phyloP scores from a whole-genome alignment of 2,113 vertebrate species.

The Pelecanus crispus region DNA sequence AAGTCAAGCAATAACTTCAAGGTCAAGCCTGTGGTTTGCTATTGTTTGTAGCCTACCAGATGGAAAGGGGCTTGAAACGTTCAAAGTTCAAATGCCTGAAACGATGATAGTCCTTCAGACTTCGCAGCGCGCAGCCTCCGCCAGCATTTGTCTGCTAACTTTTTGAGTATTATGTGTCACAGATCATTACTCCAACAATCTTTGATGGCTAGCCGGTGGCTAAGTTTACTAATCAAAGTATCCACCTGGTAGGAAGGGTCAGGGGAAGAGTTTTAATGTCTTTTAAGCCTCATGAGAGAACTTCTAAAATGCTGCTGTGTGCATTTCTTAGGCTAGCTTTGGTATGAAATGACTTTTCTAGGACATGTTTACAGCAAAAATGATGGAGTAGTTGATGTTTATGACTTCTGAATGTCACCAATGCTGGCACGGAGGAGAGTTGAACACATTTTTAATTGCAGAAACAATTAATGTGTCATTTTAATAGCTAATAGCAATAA shows the following conservation, averaged over 20 bases:
- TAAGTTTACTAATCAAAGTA: neutral
- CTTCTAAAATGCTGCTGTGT: neutral
- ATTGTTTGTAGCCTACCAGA: neutral
- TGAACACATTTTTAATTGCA: conserved; percentile 39
- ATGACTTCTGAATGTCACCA: conserved; percentile 55
- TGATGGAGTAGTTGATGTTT: conserved; percentile 44
- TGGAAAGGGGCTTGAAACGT: neutral
- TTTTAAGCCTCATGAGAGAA: neutral
- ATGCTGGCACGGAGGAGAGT: neutral
- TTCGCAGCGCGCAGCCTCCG: neutral
- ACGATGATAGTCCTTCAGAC: neutral
- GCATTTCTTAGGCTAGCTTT: neutral
- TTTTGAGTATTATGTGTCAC: neutral
- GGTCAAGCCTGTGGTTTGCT: neutral
- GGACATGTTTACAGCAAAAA: conserved; percentile 27
- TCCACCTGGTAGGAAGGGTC: neutral
- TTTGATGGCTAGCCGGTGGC: neutral
- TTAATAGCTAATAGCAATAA: conserved; percentile 48
- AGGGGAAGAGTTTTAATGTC: neutral
- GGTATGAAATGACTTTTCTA: neutral
- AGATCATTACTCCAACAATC: neutral
- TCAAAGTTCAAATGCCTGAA: neutral
- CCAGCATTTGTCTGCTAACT: neutral
- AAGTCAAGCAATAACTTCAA: neutral
- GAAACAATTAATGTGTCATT: conserved; percentile 51